Percentiles rank a stretch among this genome's conserved stretches.
Evolutionary conservation across 2,113 vertebrate species (phyloP).

Genomic region (Phoenicopterus ruber): DNA sequence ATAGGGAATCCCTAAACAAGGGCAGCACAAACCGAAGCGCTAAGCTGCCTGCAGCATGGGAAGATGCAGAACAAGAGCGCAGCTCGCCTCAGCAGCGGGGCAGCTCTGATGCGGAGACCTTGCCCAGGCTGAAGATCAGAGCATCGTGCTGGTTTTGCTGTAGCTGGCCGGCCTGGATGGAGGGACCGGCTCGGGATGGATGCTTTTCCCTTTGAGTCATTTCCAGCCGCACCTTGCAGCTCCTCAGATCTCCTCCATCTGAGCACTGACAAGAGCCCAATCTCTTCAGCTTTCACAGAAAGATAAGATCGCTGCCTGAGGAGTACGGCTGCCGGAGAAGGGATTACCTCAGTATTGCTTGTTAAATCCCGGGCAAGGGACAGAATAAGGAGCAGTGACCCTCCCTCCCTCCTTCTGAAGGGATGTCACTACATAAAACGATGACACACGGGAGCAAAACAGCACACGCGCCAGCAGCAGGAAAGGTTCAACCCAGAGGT

Average conservation of each 20-base stretch:
- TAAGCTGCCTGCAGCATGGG: neutral
- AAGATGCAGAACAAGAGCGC: neutral
- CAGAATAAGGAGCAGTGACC: neutral
- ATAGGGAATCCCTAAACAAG: neutral
- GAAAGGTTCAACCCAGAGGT: neutral
- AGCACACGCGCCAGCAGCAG: neutral
- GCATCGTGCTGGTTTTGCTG: neutral
- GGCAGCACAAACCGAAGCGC: neutral
- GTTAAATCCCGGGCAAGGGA: neutral
- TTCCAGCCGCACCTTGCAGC: neutral
- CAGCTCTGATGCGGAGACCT: neutral
- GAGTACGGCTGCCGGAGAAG: neutral
- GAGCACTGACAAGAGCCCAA: neutral
- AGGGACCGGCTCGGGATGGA: neutral
- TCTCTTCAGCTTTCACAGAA: neutral
- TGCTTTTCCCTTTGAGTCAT: neutral
- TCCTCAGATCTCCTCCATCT: neutral
- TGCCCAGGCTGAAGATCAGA: neutral
- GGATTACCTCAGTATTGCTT: neutral
- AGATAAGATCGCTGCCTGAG: conserved; percentile 28
- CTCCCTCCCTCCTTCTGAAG: conserved; percentile 10
- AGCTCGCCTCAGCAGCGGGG: fast-evolving
- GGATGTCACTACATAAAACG: neutral
- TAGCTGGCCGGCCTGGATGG: neutral
- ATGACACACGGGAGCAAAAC: neutral